Evolutionary conservation across 2,888 invertebrate genomes (phyloP).

Genomic region (Leucoma salicis): DNA sequence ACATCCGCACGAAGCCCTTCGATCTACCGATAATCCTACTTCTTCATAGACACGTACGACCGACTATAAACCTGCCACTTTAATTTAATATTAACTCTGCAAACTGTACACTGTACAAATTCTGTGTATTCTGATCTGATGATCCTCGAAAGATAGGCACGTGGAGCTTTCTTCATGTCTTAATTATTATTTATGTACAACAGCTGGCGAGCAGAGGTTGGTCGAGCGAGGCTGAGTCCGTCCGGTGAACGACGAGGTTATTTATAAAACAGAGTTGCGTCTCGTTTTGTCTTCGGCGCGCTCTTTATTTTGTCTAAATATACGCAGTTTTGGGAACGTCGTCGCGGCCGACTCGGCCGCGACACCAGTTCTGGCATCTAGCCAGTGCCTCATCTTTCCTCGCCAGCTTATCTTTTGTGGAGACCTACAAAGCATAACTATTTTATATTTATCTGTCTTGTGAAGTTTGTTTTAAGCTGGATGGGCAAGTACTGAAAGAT

Average conservation of each 20-base stretch:
- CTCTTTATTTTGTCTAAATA: slow-evolving; percentile 83
- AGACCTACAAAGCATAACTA: slow-evolving; percentile 37
- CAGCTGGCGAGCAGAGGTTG: slow-evolving; percentile 79
- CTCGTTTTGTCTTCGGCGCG: slow-evolving; percentile 81
- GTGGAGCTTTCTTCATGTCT: slow-evolving; percentile 71
- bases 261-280: slow-evolving; percentile 82
- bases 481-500: slow-evolving; percentile 3
- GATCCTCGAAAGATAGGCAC: slow-evolving; percentile 44
- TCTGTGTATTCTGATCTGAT: slow-evolving; percentile 19
- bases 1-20: slow-evolving; percentile 78
- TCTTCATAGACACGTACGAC: slow-evolving; percentile 43
- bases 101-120: slow-evolving; percentile 6
- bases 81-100: slow-evolving; percentile 12
- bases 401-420: slow-evolving; percentile 63
- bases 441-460: not conserved
- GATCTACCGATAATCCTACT: slow-evolving; percentile 56
- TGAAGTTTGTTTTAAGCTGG: slow-evolving; percentile 4
- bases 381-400: slow-evolving; percentile 71
- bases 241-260: slow-evolving; percentile 79
- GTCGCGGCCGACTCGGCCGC: slow-evolving; percentile 70
- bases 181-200: slow-evolving; percentile 81
- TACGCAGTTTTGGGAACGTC: slow-evolving; percentile 82
- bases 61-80: slow-evolving; percentile 21
- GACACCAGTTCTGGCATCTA: slow-evolving; percentile 67
- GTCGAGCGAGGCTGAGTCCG: slow-evolving; percentile 68